phyloP scores from a whole-genome alignment of 2,113 vertebrate genomes.

The Panthera leo region DNA sequence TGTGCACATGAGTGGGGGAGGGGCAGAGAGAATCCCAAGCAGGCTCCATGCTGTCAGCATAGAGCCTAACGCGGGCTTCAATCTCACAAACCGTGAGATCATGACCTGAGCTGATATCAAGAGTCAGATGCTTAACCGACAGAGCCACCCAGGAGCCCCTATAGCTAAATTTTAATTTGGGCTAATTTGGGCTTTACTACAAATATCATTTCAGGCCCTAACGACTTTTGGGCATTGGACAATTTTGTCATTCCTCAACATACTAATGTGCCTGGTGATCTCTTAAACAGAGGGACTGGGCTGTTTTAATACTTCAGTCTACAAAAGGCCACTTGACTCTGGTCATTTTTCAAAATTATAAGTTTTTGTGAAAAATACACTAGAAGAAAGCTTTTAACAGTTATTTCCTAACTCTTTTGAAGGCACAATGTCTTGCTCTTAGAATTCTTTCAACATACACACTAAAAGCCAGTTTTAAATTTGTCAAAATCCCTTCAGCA shows the following conservation, averaged over 20 bases:
- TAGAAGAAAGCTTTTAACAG: not conserved
- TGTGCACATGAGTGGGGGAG: no score
- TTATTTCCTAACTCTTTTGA: conserved; percentile 9
- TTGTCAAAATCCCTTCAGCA: not conserved
- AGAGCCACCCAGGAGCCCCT: no score
- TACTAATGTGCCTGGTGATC: not conserved
- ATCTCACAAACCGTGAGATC: no score
- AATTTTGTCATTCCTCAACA: conserved; percentile 12
- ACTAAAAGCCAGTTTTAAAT: not conserved
- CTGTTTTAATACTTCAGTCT: not conserved
- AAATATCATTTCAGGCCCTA: not conserved
- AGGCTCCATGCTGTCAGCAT: no score
- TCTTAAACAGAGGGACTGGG: not conserved
- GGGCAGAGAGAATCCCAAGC: no score
- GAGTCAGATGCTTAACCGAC: no score
- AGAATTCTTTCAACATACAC: not conserved
- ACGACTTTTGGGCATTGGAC: not conserved
- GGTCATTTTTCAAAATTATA: not conserved
- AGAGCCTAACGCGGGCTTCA: no score
- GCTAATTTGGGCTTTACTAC: not conserved
- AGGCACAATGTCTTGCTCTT: not conserved
- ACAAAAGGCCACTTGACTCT: not conserved
- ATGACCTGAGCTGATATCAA: no score
- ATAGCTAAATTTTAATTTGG: not conserved
- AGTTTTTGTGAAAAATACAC: not conserved